Base-by-base conservation (phyloP, 2,888 invertebrate species). In the Apodemia mormo region DNA sequence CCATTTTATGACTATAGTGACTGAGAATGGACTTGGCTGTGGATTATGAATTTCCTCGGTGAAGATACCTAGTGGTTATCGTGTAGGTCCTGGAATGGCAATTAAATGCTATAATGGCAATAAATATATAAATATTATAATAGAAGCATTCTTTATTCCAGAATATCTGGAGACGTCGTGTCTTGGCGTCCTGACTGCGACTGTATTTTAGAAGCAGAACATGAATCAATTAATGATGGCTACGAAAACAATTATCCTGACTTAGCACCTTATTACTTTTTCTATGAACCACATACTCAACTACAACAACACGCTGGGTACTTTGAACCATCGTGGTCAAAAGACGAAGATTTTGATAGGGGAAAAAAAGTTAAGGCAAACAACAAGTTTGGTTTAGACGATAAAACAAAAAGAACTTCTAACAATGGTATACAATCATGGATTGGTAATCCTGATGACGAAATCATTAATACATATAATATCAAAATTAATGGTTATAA, bases 131-230 rank as follows among this genome's bases (percentile, higher is more conserved):
- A 33, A 3, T 33, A 33, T 33, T 33, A 33, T 6, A 8, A 40
- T 45, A 5, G 2, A 58, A 58, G 30, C 30, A 29, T 58, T 30
- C 3, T 9, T 58, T 58, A 1, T 58, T 58, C 9, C 58, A 58
- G 58, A 58, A 30, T 58, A 58, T 58, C 58, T 58, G 58, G 58
- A 29, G 58, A 10, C n/a, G 9, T 30, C 29, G 29, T 58, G 10
- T 30, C 9, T 29, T 58, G 58, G 58, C 58, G 58, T 30, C 58
- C 58, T 9, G 58, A 58, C 9, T 58, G 58, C 58, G 30, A 58
- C 9, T 58, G 58, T 30, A 29, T 58, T 10, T 30, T 5, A 58
- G 30, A 58, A 58, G 5, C 30, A 12, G n/a, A 54, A 30, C 58
- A 58, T 10, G n/a, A 29, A 9, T 30, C 58, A 58, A 30, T 2